Percentiles rank a stretch among this genome's conserved stretches.
phyloP scores from a whole-genome alignment of 2,113 vertebrate species.

The Motacilla alba region DNA sequence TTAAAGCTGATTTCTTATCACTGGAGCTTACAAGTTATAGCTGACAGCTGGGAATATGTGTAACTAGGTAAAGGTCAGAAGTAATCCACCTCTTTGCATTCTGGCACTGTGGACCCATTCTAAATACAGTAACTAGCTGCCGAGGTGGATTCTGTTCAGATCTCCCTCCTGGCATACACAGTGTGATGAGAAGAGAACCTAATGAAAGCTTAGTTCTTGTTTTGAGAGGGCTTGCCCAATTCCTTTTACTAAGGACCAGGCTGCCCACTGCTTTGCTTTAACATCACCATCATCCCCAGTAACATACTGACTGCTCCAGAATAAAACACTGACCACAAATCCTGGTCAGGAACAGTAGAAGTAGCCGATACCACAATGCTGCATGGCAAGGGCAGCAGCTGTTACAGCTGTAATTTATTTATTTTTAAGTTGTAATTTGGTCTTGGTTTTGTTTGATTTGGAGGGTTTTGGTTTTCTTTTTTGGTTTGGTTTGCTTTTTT shows the following conservation, averaged over 20 bases:
- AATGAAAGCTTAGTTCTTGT: background rate
- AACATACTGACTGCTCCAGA: background rate
- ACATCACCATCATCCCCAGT: background rate
- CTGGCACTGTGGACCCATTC: background rate
- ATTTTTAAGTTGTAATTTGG: background rate
- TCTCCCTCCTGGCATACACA: background rate
- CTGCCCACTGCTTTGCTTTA: background rate
- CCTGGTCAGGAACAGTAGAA: background rate
- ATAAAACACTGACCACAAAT: background rate
- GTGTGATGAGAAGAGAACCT: background rate
- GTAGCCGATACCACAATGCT: background rate
- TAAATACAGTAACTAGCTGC: background rate
- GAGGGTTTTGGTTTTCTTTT: too few relatives aligned
- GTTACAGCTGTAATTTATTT: background rate
- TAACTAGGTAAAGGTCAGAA: conserved; percentile 19
- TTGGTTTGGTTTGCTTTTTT: background rate
- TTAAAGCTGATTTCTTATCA: background rate
- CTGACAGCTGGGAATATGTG: background rate
- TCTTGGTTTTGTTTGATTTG: background rate
- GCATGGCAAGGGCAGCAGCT: background rate
- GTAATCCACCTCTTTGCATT: background rate
- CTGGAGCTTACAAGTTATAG: background rate
- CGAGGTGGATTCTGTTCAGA: background rate
- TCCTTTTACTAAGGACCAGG: background rate
- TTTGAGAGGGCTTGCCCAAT: background rate